Percentiles rank a stretch among this genome's conserved stretches.
phyloP scores from a whole-genome alignment of 2,797 vertebrate species.

The Dendrocincla fuliginosa region DNA sequence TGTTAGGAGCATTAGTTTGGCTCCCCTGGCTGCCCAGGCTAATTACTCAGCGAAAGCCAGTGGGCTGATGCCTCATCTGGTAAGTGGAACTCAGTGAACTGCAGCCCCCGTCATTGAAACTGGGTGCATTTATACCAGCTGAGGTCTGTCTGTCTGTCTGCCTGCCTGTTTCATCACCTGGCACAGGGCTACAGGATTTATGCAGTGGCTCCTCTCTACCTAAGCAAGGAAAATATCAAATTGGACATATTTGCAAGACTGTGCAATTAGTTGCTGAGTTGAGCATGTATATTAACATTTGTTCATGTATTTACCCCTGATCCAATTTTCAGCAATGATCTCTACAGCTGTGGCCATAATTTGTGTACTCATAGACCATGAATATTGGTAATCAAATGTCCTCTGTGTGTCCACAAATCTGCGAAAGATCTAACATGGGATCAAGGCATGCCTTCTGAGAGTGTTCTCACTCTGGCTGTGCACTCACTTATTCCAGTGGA shows the following conservation, averaged over 20 bases:
- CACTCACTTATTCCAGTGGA: neutral
- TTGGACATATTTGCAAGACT: neutral
- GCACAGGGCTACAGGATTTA: neutral
- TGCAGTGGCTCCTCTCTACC: neutral
- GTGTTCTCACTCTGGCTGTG: neutral
- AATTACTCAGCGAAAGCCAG: neutral
- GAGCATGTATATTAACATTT: neutral
- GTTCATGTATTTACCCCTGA: neutral
- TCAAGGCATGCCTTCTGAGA: neutral
- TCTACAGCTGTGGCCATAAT: neutral
- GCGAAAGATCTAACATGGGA: neutral
- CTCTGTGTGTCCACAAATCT: neutral
- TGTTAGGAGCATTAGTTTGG: neutral
- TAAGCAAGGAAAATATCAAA: neutral
- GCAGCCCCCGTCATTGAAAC: neutral
- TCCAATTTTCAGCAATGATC: neutral
- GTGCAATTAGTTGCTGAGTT: neutral
- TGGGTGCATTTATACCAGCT: neutral
- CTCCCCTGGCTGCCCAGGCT: neutral
- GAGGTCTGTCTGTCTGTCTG: neutral
- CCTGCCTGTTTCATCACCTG: neutral
- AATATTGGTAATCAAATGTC: neutral
- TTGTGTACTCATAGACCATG: neutral
- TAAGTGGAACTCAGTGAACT: rapidly evolving
- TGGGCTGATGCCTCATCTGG: neutral